Evolutionary conservation across 2,113 vertebrate species (phyloP), one percentile per base, ranked within the genome.

Genomic region (Hystrix brachyura): DNA sequence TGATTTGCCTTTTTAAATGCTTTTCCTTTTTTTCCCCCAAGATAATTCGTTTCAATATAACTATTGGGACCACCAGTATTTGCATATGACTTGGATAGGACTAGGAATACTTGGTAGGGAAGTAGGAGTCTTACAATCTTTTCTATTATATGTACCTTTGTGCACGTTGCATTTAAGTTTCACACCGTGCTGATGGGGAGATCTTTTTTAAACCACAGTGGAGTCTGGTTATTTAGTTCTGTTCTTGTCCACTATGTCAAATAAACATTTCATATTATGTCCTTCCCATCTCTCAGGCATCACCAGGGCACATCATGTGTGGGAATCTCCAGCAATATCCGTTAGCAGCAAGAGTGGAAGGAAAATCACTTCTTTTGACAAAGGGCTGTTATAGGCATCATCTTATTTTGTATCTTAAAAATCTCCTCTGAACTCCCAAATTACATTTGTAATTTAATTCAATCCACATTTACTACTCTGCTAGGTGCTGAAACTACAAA

Each of bases 31-130:
- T 91, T 96, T 69, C 62, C 25, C 0, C 85, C 91, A 88, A 71
- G 53, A 57, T 95, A 72, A 96, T 96, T 98, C 96, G 95, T 80
- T 97, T 98, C 67, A 43, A 8, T 89, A 80, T 89, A 94, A 95
- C n/a, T 83, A 29, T 83, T 67, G 88, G 94, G 85, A 95, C 88
- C 88, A 95, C 34, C 38, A 74, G 21, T 97, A 79, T 97, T 98
- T 92, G 87, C 94, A 53, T 96, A 97, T 96, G 91, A 92, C 74
- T 92, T 98, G 96, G 96, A 79, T 86, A 94, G 91, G 97, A 98
- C 96, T 97, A 95, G 98, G 97, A 97, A 90, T 97, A 51, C 65
- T 94, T 96, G 60, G 64, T 94, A 83, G 96, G 96, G 82, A 94
- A 90, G 91, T 95, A 92, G 72, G 74, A 64, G 10, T 79, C 1